Conservation (phyloP, 2,797 vertebrate species). For the Manis pentadactyla region DNA sequence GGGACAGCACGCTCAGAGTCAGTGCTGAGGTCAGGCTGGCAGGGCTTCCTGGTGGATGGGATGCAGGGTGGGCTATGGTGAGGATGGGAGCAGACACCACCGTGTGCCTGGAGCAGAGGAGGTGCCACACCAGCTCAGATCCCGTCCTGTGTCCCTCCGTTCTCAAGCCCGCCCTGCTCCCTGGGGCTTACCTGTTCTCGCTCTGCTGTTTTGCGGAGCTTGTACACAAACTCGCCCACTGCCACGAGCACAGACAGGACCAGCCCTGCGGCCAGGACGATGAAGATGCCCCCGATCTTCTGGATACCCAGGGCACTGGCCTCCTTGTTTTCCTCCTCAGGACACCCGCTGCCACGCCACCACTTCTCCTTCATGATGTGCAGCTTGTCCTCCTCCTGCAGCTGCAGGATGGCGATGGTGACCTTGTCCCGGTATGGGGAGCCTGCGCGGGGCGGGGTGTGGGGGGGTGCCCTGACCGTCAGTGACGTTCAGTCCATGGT, state of each 20-base stretch:
- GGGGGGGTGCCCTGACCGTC: fast-evolving
- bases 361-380: constrained; percentile 98
- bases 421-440: constrained; percentile 99
- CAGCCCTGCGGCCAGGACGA: constrained; percentile 96
- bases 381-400: constrained; percentile 97
- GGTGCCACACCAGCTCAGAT: fast-evolving
- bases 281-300: constrained; percentile 98
- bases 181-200: constrained; percentile 93
- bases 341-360: constrained; percentile 96
- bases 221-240: constrained; percentile 98
- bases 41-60: background rate
- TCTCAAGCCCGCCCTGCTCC: fast-evolving
- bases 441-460: constrained; percentile 81
- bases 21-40: background rate
- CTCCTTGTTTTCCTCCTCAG: constrained; percentile 95
- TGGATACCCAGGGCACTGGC: constrained; percentile 97
- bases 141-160: background rate
- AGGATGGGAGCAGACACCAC: background rate
- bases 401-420: constrained; percentile 97
- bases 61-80: background rate
- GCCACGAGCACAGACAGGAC: constrained; percentile 98
- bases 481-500: fast-evolving
- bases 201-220: constrained; percentile 96
- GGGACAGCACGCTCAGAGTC: background rate
- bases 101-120: fast-evolving